Percentiles rank a stretch among this genome's conserved stretches.
Conservation (phyloP, 2,888 invertebrate species). For the Trisateles emortualis region DNA sequence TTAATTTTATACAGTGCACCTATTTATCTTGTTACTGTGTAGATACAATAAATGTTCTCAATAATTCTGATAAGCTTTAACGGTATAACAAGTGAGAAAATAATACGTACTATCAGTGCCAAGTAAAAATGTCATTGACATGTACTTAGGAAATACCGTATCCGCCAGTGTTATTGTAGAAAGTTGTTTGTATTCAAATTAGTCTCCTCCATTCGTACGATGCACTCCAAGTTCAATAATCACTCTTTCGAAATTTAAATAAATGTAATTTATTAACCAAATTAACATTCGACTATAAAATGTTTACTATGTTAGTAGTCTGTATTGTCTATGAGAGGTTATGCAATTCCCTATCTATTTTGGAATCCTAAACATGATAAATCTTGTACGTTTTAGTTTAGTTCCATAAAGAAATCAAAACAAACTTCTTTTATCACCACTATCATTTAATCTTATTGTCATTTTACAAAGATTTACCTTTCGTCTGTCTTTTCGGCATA, state of each 20-base stretch:
- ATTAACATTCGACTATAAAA: constrained; percentile 5
- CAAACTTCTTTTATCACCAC: neutral
- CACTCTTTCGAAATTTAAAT: constrained; percentile 16
- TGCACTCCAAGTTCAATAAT: constrained; percentile 35
- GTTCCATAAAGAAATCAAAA: constrained; percentile 1
- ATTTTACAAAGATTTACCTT: too few species aligned
- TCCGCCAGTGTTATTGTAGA: constrained; percentile 58
- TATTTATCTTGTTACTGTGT: too few species aligned
- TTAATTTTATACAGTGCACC: too few species aligned
- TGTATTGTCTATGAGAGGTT: neutral
- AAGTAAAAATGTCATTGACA: constrained; percentile 58
- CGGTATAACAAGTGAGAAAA: constrained; percentile 26
- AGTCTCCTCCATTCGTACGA: constrained; percentile 48
- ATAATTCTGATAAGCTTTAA: constrained; percentile 21
- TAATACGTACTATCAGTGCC: constrained; percentile 28
- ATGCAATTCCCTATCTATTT: constrained; percentile 3
- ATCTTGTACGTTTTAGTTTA: constrained; percentile 6
- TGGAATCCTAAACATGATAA: neutral
- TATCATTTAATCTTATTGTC: neutral
- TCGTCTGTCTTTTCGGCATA: too few species aligned
- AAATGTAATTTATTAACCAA: constrained; percentile 16
- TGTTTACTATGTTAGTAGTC: constrained; percentile 2
- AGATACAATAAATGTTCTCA: too few species aligned
- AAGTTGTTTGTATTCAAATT: constrained; percentile 72
- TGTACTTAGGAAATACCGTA: constrained; percentile 53